A percentile compares a stretch with the other conserved stretches of the same genome.
phyloP scores from a whole-genome alignment of 2,113 vertebrate genomes.

The Heterotilapia buettikoferi region DNA sequence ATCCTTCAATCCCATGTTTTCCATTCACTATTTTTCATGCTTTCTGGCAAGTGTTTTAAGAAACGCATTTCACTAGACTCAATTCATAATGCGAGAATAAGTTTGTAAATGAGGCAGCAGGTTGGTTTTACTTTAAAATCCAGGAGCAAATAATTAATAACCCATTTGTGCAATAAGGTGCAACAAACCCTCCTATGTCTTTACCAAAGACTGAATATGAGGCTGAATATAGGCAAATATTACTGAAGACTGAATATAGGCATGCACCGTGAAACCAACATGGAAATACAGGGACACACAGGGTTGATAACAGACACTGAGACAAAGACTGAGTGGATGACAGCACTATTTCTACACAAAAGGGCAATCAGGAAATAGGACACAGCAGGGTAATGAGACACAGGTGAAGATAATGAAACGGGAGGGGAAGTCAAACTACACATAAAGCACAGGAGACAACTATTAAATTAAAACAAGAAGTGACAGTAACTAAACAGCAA shows the following conservation, averaged over 20 bases:
- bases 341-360: not conserved
- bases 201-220: not conserved
- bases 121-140: not conserved
- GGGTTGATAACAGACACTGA: not conserved
- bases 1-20: not conserved
- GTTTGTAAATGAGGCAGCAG: not conserved
- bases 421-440: not conserved
- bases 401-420: not conserved
- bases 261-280: rapidly evolving
- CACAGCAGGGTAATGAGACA: not conserved
- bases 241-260: not conserved
- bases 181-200: not conserved
- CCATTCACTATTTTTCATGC: not conserved
- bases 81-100: rapidly evolving
- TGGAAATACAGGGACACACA: not conserved
- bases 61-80: not conserved
- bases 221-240: not conserved
- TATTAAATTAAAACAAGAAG: not conserved
- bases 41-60: not conserved
- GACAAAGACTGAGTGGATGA: not conserved
- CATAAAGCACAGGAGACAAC: not conserved
- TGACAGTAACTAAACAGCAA: not conserved
- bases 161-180: rapidly evolving
- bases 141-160: not conserved
- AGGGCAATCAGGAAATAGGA: not conserved